Evolutionary conservation across 2,113 vertebrate species (phyloP).

Genomic region (Corythoichthys intestinalis): DNA sequence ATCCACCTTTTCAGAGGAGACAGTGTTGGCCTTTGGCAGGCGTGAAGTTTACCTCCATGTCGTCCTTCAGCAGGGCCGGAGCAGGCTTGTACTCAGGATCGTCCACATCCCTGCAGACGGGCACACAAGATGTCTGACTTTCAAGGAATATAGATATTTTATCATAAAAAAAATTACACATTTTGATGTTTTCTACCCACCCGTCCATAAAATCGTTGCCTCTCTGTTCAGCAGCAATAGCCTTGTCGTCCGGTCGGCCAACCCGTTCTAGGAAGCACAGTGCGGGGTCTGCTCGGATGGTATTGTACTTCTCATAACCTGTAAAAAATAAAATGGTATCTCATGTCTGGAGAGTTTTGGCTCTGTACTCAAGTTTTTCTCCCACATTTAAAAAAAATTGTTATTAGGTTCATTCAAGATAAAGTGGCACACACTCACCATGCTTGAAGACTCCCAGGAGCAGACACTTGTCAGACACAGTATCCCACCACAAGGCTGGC

Average conservation of each 20-base stretch:
- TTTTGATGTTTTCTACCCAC: conserved; percentile 63
- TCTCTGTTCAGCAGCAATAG: conserved; percentile 95
- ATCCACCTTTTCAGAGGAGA: neutral
- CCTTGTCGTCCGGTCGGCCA: conserved; percentile 95
- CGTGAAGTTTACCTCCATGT: conserved; percentile 83
- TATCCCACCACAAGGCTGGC: conserved; percentile 94
- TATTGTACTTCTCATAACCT: conserved; percentile 99
- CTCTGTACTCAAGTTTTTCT: neutral
- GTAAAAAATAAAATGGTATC: conserved; percentile 2
- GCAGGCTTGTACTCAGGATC: conserved; percentile 98
- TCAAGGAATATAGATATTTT: neutral
- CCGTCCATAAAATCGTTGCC: conserved; percentile 96
- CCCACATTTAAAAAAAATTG: neutral
- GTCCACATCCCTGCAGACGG: conserved; percentile 84
- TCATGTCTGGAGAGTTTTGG: too few species aligned
- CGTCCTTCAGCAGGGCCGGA: conserved; percentile 93
- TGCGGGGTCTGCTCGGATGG: conserved; percentile 88
- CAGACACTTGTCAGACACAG: conserved; percentile 89
- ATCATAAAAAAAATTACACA: neutral
- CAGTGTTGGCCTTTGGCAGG: neutral
- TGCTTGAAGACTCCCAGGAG: conserved; percentile 95
- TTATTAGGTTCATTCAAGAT: neutral
- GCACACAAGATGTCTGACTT: conserved; percentile 28
- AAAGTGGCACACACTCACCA: conserved; percentile 72
- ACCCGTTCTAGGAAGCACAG: conserved; percentile 93